Evolutionary conservation across 1,140 invertebrate species (phyloP).

Genomic region (Hermetia illucens): DNA sequence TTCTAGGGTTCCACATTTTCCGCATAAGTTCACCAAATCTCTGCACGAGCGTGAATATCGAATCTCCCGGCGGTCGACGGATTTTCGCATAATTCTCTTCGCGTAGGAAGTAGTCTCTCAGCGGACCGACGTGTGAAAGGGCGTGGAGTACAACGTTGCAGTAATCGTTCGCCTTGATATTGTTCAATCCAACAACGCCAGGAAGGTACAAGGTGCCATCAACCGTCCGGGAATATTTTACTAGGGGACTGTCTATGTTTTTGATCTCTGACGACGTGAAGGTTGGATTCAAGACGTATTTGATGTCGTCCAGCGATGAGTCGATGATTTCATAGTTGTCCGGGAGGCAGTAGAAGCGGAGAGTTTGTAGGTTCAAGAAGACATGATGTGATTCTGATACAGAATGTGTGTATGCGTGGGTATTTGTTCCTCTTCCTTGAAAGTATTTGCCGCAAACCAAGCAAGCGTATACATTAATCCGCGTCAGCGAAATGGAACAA

Average conservation of each 20-base stretch:
- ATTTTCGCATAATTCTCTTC: conserved; percentile 86
- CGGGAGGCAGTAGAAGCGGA: conserved; percentile 98
- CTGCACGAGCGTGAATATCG: conserved; percentile 80
- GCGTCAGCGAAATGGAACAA: conserved; percentile 93
- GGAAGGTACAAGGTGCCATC: conserved; percentile 94
- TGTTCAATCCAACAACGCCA: conserved; percentile 94
- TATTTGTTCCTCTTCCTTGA: conserved; percentile 93
- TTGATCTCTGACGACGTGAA: conserved; percentile 66
- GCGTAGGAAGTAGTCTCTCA: conserved; percentile 88
- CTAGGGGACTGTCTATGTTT: conserved; percentile 52
- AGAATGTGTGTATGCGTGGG: conserved; percentile 97
- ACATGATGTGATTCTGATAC: conserved; percentile 96
- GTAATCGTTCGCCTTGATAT: conserved; percentile 99
- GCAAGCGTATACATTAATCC: conserved; percentile 99
- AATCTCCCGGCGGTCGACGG: conserved; percentile 85
- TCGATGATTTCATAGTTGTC: conserved; percentile 99
- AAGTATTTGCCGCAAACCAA: conserved; percentile 99
- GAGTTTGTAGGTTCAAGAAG: conserved; percentile 90
- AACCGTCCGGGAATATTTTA: conserved; percentile 83
- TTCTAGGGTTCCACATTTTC: conserved; percentile 98
- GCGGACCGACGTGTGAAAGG: conserved; percentile 83
- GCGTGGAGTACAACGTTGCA: conserved; percentile 97
- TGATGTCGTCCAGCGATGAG: conserved; percentile 97
- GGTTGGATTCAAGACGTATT: conserved; percentile 97
- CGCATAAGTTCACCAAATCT: conserved; percentile 94